Conservation (phyloP, 2,113 vertebrate genomes). For the Silurus asotus region DNA sequence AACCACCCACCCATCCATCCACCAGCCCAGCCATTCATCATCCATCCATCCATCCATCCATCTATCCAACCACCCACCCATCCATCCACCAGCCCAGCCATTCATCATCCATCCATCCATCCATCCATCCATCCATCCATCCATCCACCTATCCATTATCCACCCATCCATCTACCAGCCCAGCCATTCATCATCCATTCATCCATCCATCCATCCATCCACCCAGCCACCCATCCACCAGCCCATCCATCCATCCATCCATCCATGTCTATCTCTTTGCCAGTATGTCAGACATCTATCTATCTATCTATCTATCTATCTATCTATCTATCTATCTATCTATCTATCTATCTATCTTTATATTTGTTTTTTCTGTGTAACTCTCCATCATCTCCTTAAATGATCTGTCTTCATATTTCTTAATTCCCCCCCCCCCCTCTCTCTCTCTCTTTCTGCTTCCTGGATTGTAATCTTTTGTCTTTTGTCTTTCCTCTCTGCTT, state of each 20-base stretch:
- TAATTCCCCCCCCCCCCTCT: not conserved
- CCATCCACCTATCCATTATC: no score
- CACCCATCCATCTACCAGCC: not conserved
- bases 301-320: not conserved
- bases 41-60: no score
- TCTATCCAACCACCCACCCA: no score
- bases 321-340: not conserved
- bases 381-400: not conserved
- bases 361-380: not conserved
- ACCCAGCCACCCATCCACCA: not conserved
- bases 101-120: not conserved
- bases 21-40: no score
- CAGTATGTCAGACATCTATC: not conserved
- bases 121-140: no score
- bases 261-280: not conserved
- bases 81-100: no score
- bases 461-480: not conserved
- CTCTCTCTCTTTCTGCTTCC: not conserved
- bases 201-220: not conserved
- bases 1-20: no score
- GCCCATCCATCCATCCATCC: not conserved
- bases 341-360: no score
- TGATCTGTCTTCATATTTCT: not conserved
- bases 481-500: conserved; percentile 26
- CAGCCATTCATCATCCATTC: no score